A percentile compares a stretch with the other conserved stretches of the same genome.
Conservation (phyloP, 2,797 vertebrate species). For the Peromyscus attwateri region DNA sequence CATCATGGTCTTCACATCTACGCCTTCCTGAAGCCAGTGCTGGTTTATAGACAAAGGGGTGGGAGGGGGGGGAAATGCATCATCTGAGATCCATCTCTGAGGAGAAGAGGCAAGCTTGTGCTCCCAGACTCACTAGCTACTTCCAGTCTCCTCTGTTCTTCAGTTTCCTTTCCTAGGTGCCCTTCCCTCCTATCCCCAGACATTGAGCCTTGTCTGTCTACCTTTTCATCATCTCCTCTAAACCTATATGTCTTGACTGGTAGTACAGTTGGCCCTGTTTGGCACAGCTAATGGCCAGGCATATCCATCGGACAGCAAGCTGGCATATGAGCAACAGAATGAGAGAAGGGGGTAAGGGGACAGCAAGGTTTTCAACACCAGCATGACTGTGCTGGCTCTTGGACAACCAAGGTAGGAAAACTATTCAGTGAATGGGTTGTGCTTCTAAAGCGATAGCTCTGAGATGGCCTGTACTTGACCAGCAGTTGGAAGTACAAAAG, state of each 20-base stretch:
- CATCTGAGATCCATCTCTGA: neutral
- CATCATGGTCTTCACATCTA: conserved; percentile 94
- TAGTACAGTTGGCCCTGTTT: neutral
- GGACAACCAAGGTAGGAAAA: neutral
- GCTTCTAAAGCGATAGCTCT: neutral
- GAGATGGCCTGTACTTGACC: neutral
- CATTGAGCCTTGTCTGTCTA: neutral
- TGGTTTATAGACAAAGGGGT: conserved; percentile 74
- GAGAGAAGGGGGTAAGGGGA: neutral
- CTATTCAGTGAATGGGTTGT: neutral
- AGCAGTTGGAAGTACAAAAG: neutral
- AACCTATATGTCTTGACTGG: neutral
- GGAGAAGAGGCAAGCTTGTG: neutral
- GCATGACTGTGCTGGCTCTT: neutral
- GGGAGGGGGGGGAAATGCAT: neutral
- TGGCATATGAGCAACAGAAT: neutral
- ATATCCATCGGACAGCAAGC: neutral
- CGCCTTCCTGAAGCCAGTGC: conserved; percentile 91
- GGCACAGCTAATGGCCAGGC: neutral
- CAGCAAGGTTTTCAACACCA: neutral
- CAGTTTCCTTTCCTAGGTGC: neutral
- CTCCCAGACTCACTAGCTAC: neutral
- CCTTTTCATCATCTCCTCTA: neutral
- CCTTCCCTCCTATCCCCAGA: neutral
- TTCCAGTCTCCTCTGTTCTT: neutral